Conservation (phyloP, 2,888 invertebrate genomes). For the Troilus luridus region DNA sequence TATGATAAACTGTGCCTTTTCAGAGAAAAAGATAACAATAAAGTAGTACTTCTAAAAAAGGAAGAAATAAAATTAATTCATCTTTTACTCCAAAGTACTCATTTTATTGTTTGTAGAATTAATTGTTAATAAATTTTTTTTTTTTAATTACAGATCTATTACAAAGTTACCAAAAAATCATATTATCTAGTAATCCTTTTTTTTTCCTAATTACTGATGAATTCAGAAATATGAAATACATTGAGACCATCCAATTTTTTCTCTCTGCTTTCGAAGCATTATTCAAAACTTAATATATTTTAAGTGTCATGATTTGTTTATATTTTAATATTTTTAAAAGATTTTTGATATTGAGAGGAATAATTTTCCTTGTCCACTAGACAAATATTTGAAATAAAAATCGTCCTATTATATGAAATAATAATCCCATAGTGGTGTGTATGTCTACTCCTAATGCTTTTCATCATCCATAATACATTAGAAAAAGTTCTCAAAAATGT, state of each 20-base stretch:
- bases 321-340: neutral
- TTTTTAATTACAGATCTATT: neutral
- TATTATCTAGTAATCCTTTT: neutral
- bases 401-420: neutral
- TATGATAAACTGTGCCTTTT: neutral
- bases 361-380: neutral
- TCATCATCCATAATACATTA: neutral
- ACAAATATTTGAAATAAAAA: neutral
- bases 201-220: neutral
- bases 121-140: neutral
- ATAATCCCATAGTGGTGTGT: neutral
- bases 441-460: neutral
- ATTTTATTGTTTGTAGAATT: neutral
- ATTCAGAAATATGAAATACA: neutral
- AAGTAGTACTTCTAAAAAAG: neutral
- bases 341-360: neutral
- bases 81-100: neutral
- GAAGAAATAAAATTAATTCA: no score
- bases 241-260: no score
- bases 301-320: neutral
- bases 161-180: neutral
- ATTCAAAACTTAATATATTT: no score
- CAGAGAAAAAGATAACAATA: neutral
- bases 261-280: no score
- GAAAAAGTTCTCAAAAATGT: neutral